Evolutionary conservation across 2,888 invertebrate genomes (phyloP).

Genomic region (Hyles lineata): DNA sequence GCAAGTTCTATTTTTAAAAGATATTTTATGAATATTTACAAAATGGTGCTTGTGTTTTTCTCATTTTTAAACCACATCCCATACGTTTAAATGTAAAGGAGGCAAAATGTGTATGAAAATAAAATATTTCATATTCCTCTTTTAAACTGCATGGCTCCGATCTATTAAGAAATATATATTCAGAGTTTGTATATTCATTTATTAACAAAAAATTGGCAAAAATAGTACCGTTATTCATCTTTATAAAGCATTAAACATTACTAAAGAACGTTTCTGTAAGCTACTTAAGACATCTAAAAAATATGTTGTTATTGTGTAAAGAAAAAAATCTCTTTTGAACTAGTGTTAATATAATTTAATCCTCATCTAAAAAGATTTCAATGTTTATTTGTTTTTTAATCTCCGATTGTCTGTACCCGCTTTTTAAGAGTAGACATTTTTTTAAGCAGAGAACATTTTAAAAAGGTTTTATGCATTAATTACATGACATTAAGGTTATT

Average conservation of each 20-base stretch:
- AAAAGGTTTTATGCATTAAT: neutral
- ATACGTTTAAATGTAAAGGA: neutral
- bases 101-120: neutral
- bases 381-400: constrained; percentile 22
- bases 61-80: neutral
- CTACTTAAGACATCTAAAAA: constrained; percentile 10
- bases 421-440: neutral
- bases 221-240: neutral
- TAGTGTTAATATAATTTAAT: constrained; percentile 1
- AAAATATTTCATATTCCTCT: no score
- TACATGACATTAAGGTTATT: no score
- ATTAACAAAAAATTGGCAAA: no score
- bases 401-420: neutral
- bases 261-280: neutral
- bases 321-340: neutral
- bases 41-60: neutral
- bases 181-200: no score
- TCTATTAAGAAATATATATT: no score
- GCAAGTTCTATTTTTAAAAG: neutral
- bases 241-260: neutral
- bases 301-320: neutral
- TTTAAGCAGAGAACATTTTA: neutral
- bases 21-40: neutral
- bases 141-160: no score
- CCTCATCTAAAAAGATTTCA: constrained; percentile 12